Evolutionary conservation across 2,797 vertebrate genomes (phyloP), one percentile per base, ranked within the genome.

Genomic region (Argentina silus): DNA sequence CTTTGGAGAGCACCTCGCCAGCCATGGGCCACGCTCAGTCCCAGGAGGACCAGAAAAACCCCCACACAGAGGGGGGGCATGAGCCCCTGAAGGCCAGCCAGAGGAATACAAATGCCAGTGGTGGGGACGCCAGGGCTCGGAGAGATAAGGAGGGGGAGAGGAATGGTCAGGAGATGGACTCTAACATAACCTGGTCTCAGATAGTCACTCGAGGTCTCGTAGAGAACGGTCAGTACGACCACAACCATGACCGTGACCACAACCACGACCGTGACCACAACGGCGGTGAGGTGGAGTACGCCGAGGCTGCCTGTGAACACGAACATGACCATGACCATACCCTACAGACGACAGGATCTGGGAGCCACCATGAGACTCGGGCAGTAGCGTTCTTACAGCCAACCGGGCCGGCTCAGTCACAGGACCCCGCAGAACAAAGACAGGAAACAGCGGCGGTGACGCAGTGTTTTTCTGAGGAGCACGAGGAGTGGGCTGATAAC

Each of bases 21-120:
- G 75, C 48, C 72, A 91, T 91, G 90, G 90, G 90, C 19, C 88
- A 91, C 63, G 83, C 88, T 19, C 84, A 89, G 64, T 88, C 90
- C 51, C 83, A 74, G 57, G 77, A 69, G 61, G 48, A 45, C 19
- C 14, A 10, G 19, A 9, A 9, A 56, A 36, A 36, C 2, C 27
- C 27, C 27, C 14, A n/a, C 45, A 50, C 6, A 67, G 11, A 48
- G 61, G 69, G 48, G 69, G 75, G 42, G 59, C n/a, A 61, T 11
- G 10, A 19, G 6, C 27, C 23, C 59, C 59, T 14, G 27, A 14
- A 27, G 59, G 21, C 23, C 59, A 12, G 12, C 11, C 21, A 61
- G 57, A 27, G 57, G 9, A 36, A 11, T 6, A 7, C 27, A 36
- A 36, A 36, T 4, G 27, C 21, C 7, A 14, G 23, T 21, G 7